These are phyloP conservation scores for Tupaia chinensis DNA, from an alignment of 2,113 vertebrate genomes.

Conservation along the genomic window DNA sequence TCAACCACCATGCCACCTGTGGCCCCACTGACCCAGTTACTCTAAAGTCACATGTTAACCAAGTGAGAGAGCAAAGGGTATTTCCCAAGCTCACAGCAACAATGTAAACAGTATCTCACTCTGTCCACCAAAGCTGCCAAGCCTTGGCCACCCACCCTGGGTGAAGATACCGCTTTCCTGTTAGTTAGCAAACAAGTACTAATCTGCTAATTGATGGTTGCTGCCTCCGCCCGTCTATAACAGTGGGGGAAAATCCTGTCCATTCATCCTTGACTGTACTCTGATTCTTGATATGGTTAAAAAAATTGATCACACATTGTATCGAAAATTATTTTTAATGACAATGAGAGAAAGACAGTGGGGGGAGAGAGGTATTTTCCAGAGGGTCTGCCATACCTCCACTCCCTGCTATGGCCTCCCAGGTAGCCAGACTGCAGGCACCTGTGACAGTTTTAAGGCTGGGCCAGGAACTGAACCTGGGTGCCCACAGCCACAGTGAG, in stretches of 20 bases:
- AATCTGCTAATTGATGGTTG: background rate
- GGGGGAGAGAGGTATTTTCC: too few relatives aligned
- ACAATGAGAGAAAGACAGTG: too few relatives aligned
- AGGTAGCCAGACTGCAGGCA: too few relatives aligned
- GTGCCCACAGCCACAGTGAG: too few relatives aligned
- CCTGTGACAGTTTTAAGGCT: too few relatives aligned
- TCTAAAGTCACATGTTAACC: background rate
- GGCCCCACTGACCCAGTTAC: too few relatives aligned
- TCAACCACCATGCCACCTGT: too few relatives aligned
- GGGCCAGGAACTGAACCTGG: too few relatives aligned
- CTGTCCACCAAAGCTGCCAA: too few relatives aligned
- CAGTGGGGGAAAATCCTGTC: background rate
- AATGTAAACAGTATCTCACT: background rate
- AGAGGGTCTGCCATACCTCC: too few relatives aligned
- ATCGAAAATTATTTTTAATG: background rate
- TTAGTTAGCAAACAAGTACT: rapidly evolving
- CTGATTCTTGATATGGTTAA: background rate
- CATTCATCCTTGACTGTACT: rapidly evolving
- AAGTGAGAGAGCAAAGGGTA: rapidly evolving
- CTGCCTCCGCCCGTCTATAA: background rate
- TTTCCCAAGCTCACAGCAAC: rapidly evolving
- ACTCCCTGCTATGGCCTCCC: too few relatives aligned
- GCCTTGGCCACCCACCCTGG: rapidly evolving
- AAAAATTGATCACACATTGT: background rate
- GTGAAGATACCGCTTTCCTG: background rate